Percentiles rank a stretch among this genome's conserved stretches.
These are phyloP conservation scores for Mya arenaria DNA, from an alignment of 1,140 invertebrate species.

Conservation along the genomic window DNA sequence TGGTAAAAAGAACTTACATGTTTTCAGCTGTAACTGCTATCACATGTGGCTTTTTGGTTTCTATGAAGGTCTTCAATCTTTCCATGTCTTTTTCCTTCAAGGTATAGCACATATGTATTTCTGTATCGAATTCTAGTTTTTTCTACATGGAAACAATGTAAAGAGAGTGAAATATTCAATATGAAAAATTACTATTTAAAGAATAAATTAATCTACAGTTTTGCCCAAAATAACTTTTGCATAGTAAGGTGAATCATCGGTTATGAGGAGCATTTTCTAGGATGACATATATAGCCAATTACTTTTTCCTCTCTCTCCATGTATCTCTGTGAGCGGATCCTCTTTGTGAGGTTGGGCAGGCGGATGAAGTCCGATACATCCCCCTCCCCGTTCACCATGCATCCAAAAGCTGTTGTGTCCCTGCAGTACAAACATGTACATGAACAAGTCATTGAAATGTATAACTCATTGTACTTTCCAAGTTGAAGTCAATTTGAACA, in stretches of 20 bases:
- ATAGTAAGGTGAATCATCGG: no score
- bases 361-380: conserved; percentile 95
- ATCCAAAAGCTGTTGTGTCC: conserved; percentile 93
- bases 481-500: neutral
- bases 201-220: no score
- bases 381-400: conserved; percentile 92
- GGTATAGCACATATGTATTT: no score
- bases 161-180: no score
- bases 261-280: no score
- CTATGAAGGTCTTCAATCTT: conserved; percentile 92
- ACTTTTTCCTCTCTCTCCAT: conserved; percentile 88
- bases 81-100: conserved; percentile 90
- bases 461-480: neutral
- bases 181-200: no score
- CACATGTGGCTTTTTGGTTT: conserved; percentile 95
- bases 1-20: conserved; percentile 84
- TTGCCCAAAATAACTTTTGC: no score
- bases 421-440: conserved; percentile 63
- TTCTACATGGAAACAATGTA: no score
- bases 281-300: no score
- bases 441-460: neutral
- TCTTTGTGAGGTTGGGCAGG: conserved; percentile 91
- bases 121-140: no score
- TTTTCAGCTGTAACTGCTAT: conserved; percentile 95
- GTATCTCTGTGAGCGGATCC: conserved; percentile 88